Base-by-base conservation (phyloP, 2,888 invertebrate genomes). In the Oasisia sp. region DNA sequence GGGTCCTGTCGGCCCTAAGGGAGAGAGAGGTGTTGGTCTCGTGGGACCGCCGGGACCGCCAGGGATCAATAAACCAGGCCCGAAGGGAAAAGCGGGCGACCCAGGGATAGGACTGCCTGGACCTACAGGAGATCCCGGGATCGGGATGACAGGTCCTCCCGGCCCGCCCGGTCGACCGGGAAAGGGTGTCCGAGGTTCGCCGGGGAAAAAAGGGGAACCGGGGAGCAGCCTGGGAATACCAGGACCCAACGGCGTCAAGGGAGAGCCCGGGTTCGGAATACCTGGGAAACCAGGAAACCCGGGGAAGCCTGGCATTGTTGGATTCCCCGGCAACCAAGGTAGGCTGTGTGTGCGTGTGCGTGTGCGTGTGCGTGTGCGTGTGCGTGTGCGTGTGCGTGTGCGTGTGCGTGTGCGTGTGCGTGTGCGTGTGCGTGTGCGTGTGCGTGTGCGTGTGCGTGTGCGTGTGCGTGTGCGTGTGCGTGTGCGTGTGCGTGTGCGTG, bases 271-370 rank as follows among this genome's bases (percentile, higher is more conserved):
- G 27, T 32, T n/a, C 50, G 91, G 91, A 27, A 91, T 12, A 27
- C 32, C 32, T 12, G 91, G 91, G 50, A n/a, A 44, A n/a, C 91
- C 91, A 5, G 91, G 91, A 45, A 91, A 50, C 45, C 32, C 91
- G 0, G 91, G 50, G 1, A 50, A 38, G 32, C 91, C 91, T 2
- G 44, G 91, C 32, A 50, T 11, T 50, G 45, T 32, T 38, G 45
- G 44, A 12, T 32, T 45, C 44, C 50, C 32, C 27, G 91, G 91
- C 4, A n/a, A 27, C 32, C 38, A 38, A 38, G 32, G 90, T 90
- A 38, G 90, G 90, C 32, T 38, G 27, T 27, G 7, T 32, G 38
- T 38, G 38, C 4, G 7, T n/a, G 19, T 90, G 44, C 14, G 32
- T 90, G 27, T 90, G 19, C 4, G 19, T 90, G 90, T 12, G 19